These are phyloP conservation scores for Silurus glanis DNA, from an alignment of 2,113 vertebrate species.

Conservation along the genomic window DNA sequence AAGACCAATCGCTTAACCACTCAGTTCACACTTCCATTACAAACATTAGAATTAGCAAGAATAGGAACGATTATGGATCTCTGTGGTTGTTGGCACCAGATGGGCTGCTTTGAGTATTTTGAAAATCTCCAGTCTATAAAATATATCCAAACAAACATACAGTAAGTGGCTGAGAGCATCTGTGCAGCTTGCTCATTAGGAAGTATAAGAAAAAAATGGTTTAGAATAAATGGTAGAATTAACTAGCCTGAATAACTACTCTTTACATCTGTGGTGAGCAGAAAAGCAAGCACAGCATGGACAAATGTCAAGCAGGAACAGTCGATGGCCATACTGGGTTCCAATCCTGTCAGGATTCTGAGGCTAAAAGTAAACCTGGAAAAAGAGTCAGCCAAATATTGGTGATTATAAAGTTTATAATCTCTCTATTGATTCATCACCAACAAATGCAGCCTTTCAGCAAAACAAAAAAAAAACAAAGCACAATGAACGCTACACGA, in stretches of 20 bases:
- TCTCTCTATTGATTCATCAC: neutral
- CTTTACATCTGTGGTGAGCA: neutral
- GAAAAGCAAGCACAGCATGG: neutral
- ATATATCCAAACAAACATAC: neutral
- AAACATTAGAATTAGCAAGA: too few species aligned
- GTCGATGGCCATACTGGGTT: neutral
- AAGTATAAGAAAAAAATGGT: neutral
- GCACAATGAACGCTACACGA: neutral
- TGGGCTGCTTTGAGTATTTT: neutral
- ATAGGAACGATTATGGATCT: neutral
- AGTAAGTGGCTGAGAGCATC: neutral
- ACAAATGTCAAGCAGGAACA: neutral
- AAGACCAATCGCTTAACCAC: too few species aligned
- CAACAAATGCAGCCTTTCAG: neutral
- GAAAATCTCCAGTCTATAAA: neutral
- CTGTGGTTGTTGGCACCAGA: neutral
- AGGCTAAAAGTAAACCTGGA: neutral
- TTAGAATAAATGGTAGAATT: neutral
- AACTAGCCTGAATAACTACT: neutral
- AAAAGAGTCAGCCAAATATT: neutral
- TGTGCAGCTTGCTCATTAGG: neutral
- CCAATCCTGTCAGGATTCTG: neutral
- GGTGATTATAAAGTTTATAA: neutral
- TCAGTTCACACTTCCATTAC: too few species aligned
- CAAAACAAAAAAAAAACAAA: neutral